Evolutionary conservation across 2,888 invertebrate genomes (phyloP).

Genomic region (Hoplodrina blanda): DNA sequence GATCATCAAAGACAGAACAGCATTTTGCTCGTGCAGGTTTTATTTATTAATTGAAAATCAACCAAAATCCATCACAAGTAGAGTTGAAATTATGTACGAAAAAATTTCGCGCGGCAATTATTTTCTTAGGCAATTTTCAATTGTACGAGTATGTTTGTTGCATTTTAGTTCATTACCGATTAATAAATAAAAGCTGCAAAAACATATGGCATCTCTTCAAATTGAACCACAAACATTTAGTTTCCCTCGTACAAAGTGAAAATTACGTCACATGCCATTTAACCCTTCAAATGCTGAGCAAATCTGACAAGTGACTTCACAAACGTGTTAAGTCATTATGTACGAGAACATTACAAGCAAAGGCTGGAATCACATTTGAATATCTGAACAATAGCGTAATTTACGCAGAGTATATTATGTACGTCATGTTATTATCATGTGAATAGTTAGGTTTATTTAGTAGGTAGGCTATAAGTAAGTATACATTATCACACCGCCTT

Average conservation of each 20-base stretch:
- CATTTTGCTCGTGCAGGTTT: too few relatives aligned
- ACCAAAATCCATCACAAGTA: too few relatives aligned
- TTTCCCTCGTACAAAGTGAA: not conserved
- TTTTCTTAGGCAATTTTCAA: too few relatives aligned
- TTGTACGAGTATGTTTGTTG: too few relatives aligned
- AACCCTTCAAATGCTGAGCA: conserved; percentile 1
- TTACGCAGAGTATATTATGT: conserved; percentile 10
- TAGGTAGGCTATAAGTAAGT: not conserved
- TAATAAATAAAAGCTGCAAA: too few relatives aligned
- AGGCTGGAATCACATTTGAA: conserved; percentile 34
- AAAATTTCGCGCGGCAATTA: too few relatives aligned
- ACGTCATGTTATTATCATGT: not conserved
- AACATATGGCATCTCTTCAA: too few relatives aligned
- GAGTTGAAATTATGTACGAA: too few relatives aligned
- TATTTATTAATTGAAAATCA: too few relatives aligned
- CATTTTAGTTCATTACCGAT: too few relatives aligned
- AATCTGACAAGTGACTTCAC: conserved; percentile 7
- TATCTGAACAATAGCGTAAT: conserved; percentile 39
- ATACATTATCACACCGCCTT: too few relatives aligned
- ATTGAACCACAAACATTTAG: not conserved
- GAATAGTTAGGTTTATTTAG: not conserved
- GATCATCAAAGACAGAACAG: too few relatives aligned
- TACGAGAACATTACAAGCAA: conserved; percentile 5
- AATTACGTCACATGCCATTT: not conserved
- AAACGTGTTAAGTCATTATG: conserved; percentile 4